These are phyloP conservation scores for Melipona quadrifasciata DNA, from an alignment of 1,140 invertebrate genomes.

Conservation along the genomic window DNA sequence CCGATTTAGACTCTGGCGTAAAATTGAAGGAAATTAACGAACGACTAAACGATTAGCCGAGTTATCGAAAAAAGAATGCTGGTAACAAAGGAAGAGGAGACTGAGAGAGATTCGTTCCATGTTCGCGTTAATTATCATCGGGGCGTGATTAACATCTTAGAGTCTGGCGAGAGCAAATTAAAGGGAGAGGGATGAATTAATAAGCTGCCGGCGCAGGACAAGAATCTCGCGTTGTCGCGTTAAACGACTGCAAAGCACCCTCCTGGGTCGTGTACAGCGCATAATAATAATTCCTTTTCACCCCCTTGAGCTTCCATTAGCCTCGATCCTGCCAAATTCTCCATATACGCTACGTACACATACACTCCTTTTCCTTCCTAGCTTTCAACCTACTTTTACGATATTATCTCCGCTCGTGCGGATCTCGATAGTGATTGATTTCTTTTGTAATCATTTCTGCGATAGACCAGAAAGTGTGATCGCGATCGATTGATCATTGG, in stretches of 20 bases:
- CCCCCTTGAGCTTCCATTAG: neutral
- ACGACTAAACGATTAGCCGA: neutral
- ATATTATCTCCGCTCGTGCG: too few relatives aligned
- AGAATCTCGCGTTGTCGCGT: neutral
- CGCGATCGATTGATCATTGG: too few relatives aligned
- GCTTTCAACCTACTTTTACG: too few relatives aligned
- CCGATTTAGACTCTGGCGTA: too few relatives aligned
- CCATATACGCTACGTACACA: too few relatives aligned
- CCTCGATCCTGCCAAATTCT: too few relatives aligned
- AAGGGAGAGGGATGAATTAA: constrained; percentile 4
- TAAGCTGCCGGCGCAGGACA: neutral
- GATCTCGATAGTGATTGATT: too few relatives aligned
- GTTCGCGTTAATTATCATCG: neutral
- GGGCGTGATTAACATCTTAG: neutral
- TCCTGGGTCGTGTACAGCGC: neutral
- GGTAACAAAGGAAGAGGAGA: neutral
- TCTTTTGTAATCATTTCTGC: too few relatives aligned
- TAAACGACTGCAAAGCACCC: neutral
- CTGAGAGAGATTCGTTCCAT: neutral
- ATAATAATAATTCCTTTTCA: neutral
- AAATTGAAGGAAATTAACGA: neutral
- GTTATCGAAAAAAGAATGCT: neutral
- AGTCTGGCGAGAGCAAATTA: neutral
- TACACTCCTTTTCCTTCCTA: too few relatives aligned
- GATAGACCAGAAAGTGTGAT: too few relatives aligned